Conservation (phyloP, 2,888 invertebrate genomes). For the Apodemia hepburni region DNA sequence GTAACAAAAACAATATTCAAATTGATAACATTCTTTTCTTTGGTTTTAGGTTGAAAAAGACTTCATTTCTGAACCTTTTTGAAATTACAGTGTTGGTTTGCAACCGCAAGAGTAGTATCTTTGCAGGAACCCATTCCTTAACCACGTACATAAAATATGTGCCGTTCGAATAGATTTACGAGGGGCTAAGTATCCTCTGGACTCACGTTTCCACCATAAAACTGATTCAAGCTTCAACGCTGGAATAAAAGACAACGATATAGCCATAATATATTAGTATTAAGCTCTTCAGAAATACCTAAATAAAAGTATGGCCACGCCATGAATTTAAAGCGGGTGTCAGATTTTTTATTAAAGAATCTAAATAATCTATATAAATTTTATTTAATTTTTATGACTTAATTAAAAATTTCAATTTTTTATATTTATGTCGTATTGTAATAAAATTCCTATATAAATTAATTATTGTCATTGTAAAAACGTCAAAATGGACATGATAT, state of each 20-base stretch:
- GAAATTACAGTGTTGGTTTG: background rate
- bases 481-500: no score
- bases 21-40: no score
- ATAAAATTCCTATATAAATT: no score
- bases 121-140: conserved; percentile 17
- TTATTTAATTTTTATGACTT: no score
- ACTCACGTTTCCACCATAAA: conserved; percentile 69
- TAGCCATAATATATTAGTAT: conserved; percentile 36
- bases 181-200: conserved; percentile 49
- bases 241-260: conserved; percentile 41
- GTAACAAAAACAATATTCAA: no score
- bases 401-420: no score
- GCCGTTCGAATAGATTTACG: conserved; percentile 51
- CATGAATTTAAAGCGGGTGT: background rate
- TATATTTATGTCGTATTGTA: no score
- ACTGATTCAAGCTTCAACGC: conserved; percentile 54
- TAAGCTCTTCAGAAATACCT: conserved; percentile 16
- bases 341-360: no score
- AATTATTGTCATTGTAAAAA: no score
- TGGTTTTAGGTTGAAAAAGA: background rate
- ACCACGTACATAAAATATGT: conserved; percentile 39
- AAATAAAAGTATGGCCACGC: background rate
- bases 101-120: conserved; percentile 16
- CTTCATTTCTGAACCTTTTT: background rate
- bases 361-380: no score